Evolutionary conservation across 64 coral and sea anemone genomes (phyloP), one percentile per base, ranked within the genome.

Genomic region (Pocillopora damicornis): DNA sequence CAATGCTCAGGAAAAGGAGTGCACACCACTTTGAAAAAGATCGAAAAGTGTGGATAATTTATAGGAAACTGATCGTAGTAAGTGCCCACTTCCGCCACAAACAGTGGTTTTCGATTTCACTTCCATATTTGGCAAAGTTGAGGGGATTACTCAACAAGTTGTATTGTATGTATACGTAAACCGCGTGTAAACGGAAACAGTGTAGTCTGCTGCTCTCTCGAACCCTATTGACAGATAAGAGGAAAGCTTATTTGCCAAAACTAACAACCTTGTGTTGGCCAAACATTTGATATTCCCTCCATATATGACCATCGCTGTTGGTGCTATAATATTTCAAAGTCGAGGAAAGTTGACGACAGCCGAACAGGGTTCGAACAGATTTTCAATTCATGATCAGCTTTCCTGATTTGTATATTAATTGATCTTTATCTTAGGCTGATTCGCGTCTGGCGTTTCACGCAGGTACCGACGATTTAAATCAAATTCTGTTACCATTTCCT

Each of bases 71-170:
- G 79, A 81, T 8, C 65, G 65, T 83, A 67, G 67, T 37, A 83
- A 11, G 61, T 66, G 18, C 35, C 7, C 30, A 63, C 80, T 72
- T 85, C 35, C 64, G 81, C 20, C 5, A n/a, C 20, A 11, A 69
- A 69, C 18, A 23, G 25, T 11, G 10, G 36, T 42, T 17, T 51
- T 34, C n/a, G 25, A 85, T 73, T 25, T 63, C 34, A 58, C 65
- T 6, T 25, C 64, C 81, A 72, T 85, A 85, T 85, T 72, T 85
- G 81, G 81, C 45, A 23, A 58, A 85, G 2, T 60, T 15, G 26
- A 13, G 20, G 2, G 16, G 67, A n/a, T 69, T 71, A 71, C 0
- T 22, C n/a, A 17, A 15, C 34, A 37, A 16, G 75, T 76, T 76
- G 16, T 37, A 15, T 60, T 42, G 79, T 20, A 18, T 51, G 42